Conservation (phyloP, 2,888 invertebrate species). For the Hirtodrosophila trivittata region DNA sequence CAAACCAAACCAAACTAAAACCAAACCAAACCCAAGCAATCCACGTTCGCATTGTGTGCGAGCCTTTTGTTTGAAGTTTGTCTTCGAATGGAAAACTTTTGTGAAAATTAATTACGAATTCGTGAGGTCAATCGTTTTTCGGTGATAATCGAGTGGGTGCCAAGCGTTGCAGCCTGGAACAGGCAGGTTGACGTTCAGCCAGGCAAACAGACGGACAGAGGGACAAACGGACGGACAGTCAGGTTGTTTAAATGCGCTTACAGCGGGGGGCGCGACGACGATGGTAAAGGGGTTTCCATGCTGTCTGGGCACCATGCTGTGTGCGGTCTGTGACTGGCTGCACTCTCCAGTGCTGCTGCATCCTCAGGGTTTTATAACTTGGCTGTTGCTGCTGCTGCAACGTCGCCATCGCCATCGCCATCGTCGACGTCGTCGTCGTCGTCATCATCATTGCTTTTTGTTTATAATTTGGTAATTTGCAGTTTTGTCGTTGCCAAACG, state of each 20-base stretch:
- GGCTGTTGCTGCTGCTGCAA: constrained; percentile 13
- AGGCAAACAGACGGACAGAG: neutral
- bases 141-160: constrained; percentile 79
- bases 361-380: constrained; percentile 52
- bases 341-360: constrained; percentile 28
- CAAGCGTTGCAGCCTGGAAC: constrained; percentile 39
- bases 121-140: constrained; percentile 81
- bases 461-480: constrained; percentile 77
- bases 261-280: constrained; percentile 25
- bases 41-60: constrained; percentile 45
- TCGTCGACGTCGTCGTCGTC: constrained; percentile 23
- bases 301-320: constrained; percentile 56
- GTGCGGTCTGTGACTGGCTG: constrained; percentile 43
- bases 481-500: constrained; percentile 69
- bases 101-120: constrained; percentile 81
- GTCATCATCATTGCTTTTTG: constrained; percentile 55
- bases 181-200: neutral
- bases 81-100: constrained; percentile 78
- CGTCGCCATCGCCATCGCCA: constrained; percentile 1
- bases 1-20: constrained; percentile 41
- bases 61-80: constrained; percentile 75
- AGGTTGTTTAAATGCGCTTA: constrained; percentile 69
- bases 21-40: constrained; percentile 12
- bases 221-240: constrained; percentile 30
- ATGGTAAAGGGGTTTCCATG: constrained; percentile 9